phyloP scores from a whole-genome alignment of 2,888 invertebrate species.

The Eulithis testata region DNA sequence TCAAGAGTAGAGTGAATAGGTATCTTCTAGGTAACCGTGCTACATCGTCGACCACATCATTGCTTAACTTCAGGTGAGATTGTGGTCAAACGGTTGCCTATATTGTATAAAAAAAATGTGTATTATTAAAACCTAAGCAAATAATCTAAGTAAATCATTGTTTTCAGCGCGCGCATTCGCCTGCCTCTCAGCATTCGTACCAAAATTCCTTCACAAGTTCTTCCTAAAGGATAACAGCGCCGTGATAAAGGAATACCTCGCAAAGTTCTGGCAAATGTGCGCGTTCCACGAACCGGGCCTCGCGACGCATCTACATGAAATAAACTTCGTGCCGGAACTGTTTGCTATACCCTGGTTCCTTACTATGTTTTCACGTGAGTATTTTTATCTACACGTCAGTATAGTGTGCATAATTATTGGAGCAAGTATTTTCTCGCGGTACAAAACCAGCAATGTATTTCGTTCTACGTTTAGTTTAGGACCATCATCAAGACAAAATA shows the following conservation, averaged over 20 bases:
- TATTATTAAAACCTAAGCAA: too few relatives aligned
- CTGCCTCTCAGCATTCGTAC: slow-evolving; percentile 97
- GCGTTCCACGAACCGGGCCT: slow-evolving; percentile 97
- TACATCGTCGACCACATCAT: too few relatives aligned
- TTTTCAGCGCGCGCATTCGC: slow-evolving; percentile 95
- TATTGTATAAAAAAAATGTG: too few relatives aligned
- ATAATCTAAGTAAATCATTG: neutral
- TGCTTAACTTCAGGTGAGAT: too few relatives aligned
- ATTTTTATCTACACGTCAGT: neutral
- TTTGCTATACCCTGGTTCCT: slow-evolving; percentile 99
- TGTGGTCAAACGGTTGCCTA: too few relatives aligned
- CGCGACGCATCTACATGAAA: slow-evolving; percentile 95
- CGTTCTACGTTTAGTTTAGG: too few relatives aligned
- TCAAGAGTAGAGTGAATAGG: too few relatives aligned
- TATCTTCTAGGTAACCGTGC: too few relatives aligned
- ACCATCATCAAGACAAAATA: too few relatives aligned
- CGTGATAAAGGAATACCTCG: slow-evolving; percentile 98
- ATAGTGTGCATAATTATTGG: too few relatives aligned
- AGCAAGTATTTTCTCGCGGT: too few relatives aligned
- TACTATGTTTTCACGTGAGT: slow-evolving; percentile 99
- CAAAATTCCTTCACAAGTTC: slow-evolving; percentile 98
- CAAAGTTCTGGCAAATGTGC: slow-evolving; percentile 98
- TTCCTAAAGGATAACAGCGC: slow-evolving; percentile 98
- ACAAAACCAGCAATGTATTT: too few relatives aligned
- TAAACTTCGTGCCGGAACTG: slow-evolving; percentile 97